Percentiles rank a stretch among this genome's conserved stretches.
Evolutionary conservation across 1,140 invertebrate species (phyloP).

Genomic region (Venturia canescens): DNA sequence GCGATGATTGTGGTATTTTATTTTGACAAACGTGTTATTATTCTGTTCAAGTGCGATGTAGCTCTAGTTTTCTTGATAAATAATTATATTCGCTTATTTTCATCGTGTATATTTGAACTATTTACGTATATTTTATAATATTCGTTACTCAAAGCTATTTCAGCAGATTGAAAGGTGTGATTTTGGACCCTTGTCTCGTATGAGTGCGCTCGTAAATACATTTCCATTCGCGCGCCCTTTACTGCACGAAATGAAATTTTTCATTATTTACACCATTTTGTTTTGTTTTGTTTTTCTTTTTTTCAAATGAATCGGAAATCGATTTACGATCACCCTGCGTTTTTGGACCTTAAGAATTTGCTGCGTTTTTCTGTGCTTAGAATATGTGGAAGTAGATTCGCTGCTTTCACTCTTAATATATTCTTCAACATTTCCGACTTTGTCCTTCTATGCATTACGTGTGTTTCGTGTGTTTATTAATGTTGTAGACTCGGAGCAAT

Average conservation of each 20-base stretch:
- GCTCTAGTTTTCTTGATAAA: no score
- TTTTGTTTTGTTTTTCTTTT: no score
- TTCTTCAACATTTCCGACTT: neutral
- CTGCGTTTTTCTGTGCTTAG: conserved; percentile 16
- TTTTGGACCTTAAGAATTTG: conserved; percentile 36
- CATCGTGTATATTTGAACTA: neutral
- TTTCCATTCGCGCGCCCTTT: neutral
- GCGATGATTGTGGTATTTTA: neutral
- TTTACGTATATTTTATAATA: conserved; percentile 2
- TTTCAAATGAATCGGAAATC: conserved; percentile 15
- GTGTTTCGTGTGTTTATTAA: no score
- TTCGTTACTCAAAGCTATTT: conserved; percentile 9
- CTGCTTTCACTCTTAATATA: neutral
- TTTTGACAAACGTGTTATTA: neutral
- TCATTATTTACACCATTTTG: conserved; percentile 26
- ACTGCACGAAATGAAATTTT: neutral
- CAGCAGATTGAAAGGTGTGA: conserved; percentile 52
- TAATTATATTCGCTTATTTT: no score
- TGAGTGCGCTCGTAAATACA: conserved; percentile 2
- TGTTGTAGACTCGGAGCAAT: no score
- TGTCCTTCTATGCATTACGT: neutral
- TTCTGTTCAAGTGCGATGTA: neutral
- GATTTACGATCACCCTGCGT: conserved; percentile 38
- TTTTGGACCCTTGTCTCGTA: conserved; percentile 56
- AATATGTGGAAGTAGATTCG: conserved; percentile 26